Evolutionary conservation across 1,140 invertebrate genomes (phyloP).

Genomic region (Metopolophium dirhodum): DNA sequence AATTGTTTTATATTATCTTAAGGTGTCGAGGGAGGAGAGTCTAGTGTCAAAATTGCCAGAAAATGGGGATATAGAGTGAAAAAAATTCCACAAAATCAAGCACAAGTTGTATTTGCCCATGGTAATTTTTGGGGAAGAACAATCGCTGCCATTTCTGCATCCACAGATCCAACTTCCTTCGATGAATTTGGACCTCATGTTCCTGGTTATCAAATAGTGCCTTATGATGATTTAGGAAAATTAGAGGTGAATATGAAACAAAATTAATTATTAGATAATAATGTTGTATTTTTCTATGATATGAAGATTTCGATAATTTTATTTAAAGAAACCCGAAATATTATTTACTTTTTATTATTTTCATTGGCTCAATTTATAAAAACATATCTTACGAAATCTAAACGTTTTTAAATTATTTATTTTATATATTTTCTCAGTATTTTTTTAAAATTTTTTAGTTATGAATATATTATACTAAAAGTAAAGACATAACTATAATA

Average conservation of each 20-base stretch:
- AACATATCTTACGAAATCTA: background rate
- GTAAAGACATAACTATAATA: background rate
- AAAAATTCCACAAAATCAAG: conserved; percentile 74
- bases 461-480: background rate
- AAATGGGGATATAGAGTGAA: conserved; percentile 84
- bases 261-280: background rate
- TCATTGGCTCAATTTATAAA: background rate
- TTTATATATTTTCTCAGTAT: background rate
- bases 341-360: background rate
- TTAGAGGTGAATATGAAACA: conserved; percentile 66
- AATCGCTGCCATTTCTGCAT: conserved; percentile 78
- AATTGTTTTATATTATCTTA: background rate
- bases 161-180: conserved; percentile 74
- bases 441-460: background rate
- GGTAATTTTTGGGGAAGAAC: conserved; percentile 87
- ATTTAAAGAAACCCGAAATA: background rate
- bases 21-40: conserved; percentile 84
- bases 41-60: conserved; percentile 76
- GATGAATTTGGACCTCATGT: conserved; percentile 81
- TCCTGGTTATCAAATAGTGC: conserved; percentile 75
- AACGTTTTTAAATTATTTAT: background rate
- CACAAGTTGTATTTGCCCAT: conserved; percentile 76
- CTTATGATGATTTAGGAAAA: conserved; percentile 75
- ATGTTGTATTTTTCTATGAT: background rate
- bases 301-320: background rate